A percentile compares a stretch with the other conserved stretches of the same genome.
Conservation (phyloP, 2,113 vertebrate species). For the Lepidiolamprologus cunningtoni region DNA sequence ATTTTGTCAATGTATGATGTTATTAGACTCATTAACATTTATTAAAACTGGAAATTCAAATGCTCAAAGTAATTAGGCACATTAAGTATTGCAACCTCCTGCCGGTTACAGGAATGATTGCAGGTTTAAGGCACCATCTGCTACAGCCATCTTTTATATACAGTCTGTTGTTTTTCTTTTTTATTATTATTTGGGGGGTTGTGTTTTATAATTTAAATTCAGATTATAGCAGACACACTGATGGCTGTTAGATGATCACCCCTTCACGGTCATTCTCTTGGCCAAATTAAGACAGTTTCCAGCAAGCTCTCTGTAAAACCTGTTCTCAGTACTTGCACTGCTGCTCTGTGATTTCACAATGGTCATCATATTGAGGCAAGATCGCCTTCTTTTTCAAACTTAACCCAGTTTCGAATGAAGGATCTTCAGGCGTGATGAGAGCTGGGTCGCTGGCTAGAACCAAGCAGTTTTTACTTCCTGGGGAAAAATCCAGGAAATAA, state of each 20-base stretch:
- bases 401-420: neutral
- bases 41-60: neutral
- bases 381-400: neutral
- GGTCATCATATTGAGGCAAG: neutral
- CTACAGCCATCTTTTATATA: neutral
- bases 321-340: neutral
- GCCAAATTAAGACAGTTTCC: neutral
- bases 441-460: neutral
- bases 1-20: neutral
- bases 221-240: neutral
- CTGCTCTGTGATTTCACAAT: neutral
- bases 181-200: neutral
- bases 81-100: neutral
- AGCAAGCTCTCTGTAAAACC: neutral
- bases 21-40: neutral
- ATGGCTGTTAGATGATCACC: neutral
- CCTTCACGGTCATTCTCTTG: neutral
- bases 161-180: neutral
- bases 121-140: neutral
- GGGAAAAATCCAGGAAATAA: neutral
- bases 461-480: neutral
- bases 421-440: neutral
- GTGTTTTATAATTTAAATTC: neutral
- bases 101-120: neutral
- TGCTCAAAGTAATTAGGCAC: neutral